Percentiles rank a stretch among this genome's conserved stretches.
Conservation (phyloP, 2,113 vertebrate species). For the Vanacampus margaritifer region DNA sequence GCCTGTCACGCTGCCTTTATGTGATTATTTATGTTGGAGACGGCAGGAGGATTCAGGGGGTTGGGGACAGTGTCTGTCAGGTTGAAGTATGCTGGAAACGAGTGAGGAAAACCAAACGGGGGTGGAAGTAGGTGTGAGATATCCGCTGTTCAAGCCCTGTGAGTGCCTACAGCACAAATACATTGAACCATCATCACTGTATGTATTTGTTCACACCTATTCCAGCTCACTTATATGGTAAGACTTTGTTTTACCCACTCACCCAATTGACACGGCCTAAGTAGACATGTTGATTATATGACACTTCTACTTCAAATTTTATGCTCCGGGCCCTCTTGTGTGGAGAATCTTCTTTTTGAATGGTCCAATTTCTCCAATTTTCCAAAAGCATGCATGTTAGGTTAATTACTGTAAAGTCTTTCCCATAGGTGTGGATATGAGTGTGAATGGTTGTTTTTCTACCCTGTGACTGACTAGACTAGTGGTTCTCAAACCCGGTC, state of each 20-base stretch:
- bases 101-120: slow-evolving; percentile 17
- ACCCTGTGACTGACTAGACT: too few species aligned
- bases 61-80: slow-evolving; percentile 41
- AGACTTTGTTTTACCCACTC: neutral
- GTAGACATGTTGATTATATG: too few species aligned
- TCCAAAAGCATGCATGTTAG: too few species aligned
- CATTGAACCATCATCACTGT: slow-evolving; percentile 40
- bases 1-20: slow-evolving; percentile 48
- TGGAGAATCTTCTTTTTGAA: too few species aligned
- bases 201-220: slow-evolving; percentile 20
- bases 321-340: too few species aligned
- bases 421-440: too few species aligned
- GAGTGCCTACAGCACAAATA: slow-evolving; percentile 31
- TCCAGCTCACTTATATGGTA: neutral
- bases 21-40: slow-evolving; percentile 46
- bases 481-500: too few species aligned
- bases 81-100: slow-evolving; percentile 34
- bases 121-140: slow-evolving; percentile 35
- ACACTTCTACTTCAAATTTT: too few species aligned
- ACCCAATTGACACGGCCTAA: too few species aligned
- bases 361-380: too few species aligned
- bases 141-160: slow-evolving; percentile 26
- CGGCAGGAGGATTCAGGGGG: slow-evolving; percentile 25
- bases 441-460: too few species aligned
- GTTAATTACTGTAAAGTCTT: too few species aligned